A percentile compares a stretch with the other conserved stretches of the same genome.
Evolutionary conservation across 2,797 vertebrate genomes (phyloP).

Genomic region (Cossypha polioptera): DNA sequence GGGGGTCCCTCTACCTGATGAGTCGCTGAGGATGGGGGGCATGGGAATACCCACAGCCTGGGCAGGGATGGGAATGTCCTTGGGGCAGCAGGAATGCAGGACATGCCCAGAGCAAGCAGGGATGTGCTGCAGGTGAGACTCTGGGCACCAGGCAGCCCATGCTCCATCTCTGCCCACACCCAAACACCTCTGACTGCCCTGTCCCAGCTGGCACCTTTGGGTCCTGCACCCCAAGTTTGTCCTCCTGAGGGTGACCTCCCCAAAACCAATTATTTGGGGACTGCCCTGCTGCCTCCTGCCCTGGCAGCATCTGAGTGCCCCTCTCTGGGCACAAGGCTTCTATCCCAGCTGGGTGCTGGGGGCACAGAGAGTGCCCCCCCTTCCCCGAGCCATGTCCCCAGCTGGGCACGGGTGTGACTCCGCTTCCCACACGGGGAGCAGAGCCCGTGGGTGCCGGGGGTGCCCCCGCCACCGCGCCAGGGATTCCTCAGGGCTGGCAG

Average conservation of each 20-base stretch:
- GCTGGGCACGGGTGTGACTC: neutral
- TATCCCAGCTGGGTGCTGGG: neutral
- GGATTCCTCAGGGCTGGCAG: conserved; percentile 40
- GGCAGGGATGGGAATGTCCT: neutral
- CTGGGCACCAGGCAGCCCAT: neutral
- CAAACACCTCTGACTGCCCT: accelerated
- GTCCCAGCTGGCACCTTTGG: neutral
- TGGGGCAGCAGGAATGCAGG: neutral
- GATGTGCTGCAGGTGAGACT: neutral
- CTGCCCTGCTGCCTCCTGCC: neutral
- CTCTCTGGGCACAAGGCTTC: neutral
- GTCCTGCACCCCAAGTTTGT: neutral
- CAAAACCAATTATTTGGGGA: neutral
- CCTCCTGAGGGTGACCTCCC: neutral
- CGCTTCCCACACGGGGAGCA: accelerated
- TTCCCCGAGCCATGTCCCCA: accelerated
- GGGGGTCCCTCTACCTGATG: neutral
- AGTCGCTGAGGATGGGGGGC: neutral
- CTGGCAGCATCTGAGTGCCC: neutral
- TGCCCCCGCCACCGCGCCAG: neutral
- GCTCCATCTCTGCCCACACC: neutral
- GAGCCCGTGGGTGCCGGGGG: neutral
- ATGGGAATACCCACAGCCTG: neutral
- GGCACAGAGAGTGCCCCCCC: neutral
- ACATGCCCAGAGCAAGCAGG: neutral